Conservation (phyloP, 2,888 invertebrate genomes). For the Drosophila conformis region DNA sequence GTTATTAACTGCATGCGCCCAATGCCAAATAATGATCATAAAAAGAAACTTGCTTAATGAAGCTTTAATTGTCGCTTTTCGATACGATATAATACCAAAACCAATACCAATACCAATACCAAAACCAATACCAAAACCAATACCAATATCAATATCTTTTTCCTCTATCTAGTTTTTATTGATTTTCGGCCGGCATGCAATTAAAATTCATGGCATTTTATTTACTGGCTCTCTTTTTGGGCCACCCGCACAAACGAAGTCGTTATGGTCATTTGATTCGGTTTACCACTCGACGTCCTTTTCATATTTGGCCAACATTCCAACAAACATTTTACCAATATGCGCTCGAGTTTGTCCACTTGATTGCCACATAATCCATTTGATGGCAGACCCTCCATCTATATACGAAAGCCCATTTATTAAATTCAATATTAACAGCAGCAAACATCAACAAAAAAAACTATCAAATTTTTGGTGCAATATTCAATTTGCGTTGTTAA, state of each 20-base stretch:
- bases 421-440: conserved; percentile 24
- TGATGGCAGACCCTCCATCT: conserved; percentile 11
- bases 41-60: conserved; percentile 48
- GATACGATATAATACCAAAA: conserved; percentile 14
- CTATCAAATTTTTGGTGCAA: background rate
- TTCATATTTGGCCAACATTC: conserved; percentile 11
- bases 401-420: conserved; percentile 10
- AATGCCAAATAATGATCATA: conserved; percentile 27
- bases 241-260: conserved; percentile 32
- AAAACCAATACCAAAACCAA: background rate
- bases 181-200: conserved; percentile 44
- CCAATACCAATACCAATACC: background rate
- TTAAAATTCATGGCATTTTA: conserved; percentile 65
- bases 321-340: conserved; percentile 17
- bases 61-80: conserved; percentile 57
- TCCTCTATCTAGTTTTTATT: conserved; percentile 31
- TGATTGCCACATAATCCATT: conserved; percentile 34
- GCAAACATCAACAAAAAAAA: conserved; percentile 4
- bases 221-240: conserved; percentile 42
- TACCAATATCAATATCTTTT: background rate
- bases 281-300: conserved; percentile 1
- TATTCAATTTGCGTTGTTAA: background rate
- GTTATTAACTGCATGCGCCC: conserved; percentile 48
- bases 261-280: conserved; percentile 23
- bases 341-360: conserved; percentile 23